A percentile compares a stretch with the other conserved stretches of the same genome.
Evolutionary conservation across 2,797 vertebrate genomes (phyloP).

Genomic region (Ctenopoma kingsleyae): DNA sequence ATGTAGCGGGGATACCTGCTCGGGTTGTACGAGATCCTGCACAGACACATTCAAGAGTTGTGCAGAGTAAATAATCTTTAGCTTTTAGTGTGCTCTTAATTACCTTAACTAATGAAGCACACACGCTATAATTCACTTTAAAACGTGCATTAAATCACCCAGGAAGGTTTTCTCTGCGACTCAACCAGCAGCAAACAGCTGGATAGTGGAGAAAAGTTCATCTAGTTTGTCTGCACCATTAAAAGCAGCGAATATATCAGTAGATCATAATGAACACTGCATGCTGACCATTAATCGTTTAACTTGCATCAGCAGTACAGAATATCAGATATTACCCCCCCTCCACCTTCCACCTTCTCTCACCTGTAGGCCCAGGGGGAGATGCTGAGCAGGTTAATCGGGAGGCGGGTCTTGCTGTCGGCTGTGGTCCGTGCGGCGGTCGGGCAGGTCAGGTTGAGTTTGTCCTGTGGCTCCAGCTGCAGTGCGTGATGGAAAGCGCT

Average conservation of each 20-base stretch:
- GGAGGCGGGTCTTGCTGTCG: constrained; percentile 83
- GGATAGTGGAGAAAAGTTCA: no score
- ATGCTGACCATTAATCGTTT: no score
- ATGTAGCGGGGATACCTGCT: constrained; percentile 91
- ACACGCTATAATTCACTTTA: no score
- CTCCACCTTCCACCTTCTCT: constrained; percentile 22
- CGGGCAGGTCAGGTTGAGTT: constrained; percentile 90
- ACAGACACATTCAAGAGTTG: background rate
- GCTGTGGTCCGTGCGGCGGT: constrained; percentile 61
- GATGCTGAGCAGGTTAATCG: constrained; percentile 92
- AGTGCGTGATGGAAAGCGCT: constrained; percentile 95
- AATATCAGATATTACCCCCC: no score
- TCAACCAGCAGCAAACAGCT: no score
- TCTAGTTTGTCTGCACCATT: no score
- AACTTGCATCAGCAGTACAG: no score
- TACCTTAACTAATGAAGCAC: no score
- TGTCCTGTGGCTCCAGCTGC: constrained; percentile 89
- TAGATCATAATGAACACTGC: no score
- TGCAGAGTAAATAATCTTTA: background rate
- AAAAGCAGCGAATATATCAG: no score
- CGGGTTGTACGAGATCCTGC: constrained; percentile 90
- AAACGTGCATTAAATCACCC: background rate
- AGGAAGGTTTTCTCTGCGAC: no score
- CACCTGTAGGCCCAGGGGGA: constrained; percentile 97
- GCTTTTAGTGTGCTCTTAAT: no score